A percentile compares a stretch with the other conserved stretches of the same genome.
phyloP scores from a whole-genome alignment of 2,113 vertebrate genomes.

The Pluvialis apricaria region DNA sequence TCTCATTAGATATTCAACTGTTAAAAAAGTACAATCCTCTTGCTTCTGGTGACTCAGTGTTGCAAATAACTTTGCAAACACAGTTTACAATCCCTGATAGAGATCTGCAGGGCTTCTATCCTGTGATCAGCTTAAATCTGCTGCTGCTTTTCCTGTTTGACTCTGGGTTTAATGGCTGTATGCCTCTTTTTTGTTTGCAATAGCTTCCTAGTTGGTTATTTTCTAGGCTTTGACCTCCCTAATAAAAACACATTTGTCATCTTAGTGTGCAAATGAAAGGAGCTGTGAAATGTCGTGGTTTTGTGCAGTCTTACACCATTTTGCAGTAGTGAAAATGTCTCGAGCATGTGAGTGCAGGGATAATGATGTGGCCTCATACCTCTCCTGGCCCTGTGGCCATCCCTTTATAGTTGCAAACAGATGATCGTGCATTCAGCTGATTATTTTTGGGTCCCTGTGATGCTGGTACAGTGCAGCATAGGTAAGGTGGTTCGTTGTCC shows the following conservation, averaged over 20 bases:
- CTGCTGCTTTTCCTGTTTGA: not conserved
- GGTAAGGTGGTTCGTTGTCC: not conserved
- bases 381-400: not conserved
- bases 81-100: not conserved
- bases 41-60: not conserved
- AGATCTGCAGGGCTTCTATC: not conserved
- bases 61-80: not conserved
- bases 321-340: not conserved
- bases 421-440: not conserved
- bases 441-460: not conserved
- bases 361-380: not conserved
- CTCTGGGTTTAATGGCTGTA: not conserved
- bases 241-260: not conserved
- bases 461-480: not conserved
- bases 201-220: not conserved
- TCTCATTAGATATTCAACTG: not conserved
- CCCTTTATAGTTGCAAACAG: not conserved
- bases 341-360: not conserved
- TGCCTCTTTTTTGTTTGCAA: not conserved
- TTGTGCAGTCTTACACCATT: not conserved
- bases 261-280: not conserved
- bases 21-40: not conserved
- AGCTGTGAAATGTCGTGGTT: not conserved
- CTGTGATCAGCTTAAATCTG: not conserved
- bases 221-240: not conserved